A percentile compares a stretch with the other conserved stretches of the same genome.
These are phyloP conservation scores for Gobiocypris rarus DNA, from an alignment of 2,113 vertebrate species.

Conservation along the genomic window DNA sequence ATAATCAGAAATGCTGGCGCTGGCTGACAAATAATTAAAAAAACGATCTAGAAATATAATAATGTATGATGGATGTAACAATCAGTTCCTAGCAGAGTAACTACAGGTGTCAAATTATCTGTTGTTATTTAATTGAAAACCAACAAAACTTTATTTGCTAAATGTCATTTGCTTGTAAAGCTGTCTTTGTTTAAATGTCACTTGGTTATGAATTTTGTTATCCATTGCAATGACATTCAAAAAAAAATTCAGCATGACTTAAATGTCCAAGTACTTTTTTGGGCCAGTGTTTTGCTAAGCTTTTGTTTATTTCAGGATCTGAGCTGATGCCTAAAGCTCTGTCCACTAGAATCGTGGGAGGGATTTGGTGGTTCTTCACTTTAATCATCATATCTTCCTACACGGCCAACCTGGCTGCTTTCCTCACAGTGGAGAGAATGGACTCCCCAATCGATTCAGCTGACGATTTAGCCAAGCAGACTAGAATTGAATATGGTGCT, in stretches of 20 bases:
- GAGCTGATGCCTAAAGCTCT: constrained; percentile 98
- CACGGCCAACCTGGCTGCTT: constrained; percentile 97
- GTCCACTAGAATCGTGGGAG: constrained; percentile 97
- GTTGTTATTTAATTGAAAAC: not conserved
- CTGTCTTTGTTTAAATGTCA: constrained; percentile 1
- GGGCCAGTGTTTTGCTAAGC: constrained; percentile 32
- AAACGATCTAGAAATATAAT: not conserved
- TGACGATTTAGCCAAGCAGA: constrained; percentile 96
- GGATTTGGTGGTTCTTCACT: constrained; percentile 99
- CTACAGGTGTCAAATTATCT: not conserved
- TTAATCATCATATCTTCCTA: constrained; percentile 99
- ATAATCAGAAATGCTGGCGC: too few relatives aligned
- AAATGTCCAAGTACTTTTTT: not conserved
- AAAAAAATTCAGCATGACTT: not conserved
- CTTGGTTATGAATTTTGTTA: constrained; percentile 4
- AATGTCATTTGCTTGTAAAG: not conserved
- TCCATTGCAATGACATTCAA: constrained; percentile 6
- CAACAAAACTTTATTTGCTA: not conserved
- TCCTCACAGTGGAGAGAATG: constrained; percentile 97
- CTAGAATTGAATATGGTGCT: constrained; percentile 95
- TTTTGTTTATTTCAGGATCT: constrained; percentile 82
- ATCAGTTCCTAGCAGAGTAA: not conserved
- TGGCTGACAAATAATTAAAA: too few relatives aligned
- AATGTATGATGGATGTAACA: not conserved
- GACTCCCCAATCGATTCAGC: constrained; percentile 96